Conservation (phyloP, 92 coral and sea anemone species). For the Chrysogorgia sp. region DNA sequence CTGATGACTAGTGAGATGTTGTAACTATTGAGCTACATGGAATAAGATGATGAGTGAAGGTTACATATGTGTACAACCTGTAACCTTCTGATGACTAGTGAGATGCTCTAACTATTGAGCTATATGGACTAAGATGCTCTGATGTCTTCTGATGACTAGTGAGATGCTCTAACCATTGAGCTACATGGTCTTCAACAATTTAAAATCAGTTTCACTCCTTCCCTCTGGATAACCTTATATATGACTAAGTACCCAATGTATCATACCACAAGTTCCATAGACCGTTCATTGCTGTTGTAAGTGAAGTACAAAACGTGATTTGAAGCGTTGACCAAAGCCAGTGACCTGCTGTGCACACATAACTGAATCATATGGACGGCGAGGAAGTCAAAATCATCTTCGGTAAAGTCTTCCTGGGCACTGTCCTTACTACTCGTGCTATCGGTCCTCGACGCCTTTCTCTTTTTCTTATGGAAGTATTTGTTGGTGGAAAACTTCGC, state of each 20-base stretch:
- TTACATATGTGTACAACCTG: too few species aligned
- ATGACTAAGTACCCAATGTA: too few species aligned
- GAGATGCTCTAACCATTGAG: too few species aligned
- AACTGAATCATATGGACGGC: slow-evolving; percentile 73
- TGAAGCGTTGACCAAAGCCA: slow-evolving; percentile 72
- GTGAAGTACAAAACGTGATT: slow-evolving; percentile 73
- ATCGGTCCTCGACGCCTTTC: slow-evolving; percentile 54
- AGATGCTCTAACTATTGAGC: too few species aligned
- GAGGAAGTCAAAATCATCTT: slow-evolving; percentile 75
- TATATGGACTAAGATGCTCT: too few species aligned
- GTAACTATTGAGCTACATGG: neutral
- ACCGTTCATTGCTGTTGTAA: slow-evolving; percentile 72
- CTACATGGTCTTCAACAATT: too few species aligned
- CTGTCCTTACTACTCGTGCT: slow-evolving; percentile 67
- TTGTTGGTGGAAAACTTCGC: slow-evolving; percentile 86
- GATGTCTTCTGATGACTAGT: too few species aligned
- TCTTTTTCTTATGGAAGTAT: slow-evolving; percentile 73
- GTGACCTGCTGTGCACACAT: slow-evolving; percentile 81
- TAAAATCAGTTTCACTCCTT: too few species aligned
- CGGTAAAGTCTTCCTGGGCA: slow-evolving; percentile 37
- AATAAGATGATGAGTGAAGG: neutral
- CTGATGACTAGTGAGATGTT: neutral
- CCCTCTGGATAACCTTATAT: too few species aligned
- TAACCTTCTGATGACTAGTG: too few species aligned
- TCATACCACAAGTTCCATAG: slow-evolving; percentile 80